Base-by-base conservation (phyloP, 2,113 vertebrate species). In the Urocynchramus pylzowi region DNA sequence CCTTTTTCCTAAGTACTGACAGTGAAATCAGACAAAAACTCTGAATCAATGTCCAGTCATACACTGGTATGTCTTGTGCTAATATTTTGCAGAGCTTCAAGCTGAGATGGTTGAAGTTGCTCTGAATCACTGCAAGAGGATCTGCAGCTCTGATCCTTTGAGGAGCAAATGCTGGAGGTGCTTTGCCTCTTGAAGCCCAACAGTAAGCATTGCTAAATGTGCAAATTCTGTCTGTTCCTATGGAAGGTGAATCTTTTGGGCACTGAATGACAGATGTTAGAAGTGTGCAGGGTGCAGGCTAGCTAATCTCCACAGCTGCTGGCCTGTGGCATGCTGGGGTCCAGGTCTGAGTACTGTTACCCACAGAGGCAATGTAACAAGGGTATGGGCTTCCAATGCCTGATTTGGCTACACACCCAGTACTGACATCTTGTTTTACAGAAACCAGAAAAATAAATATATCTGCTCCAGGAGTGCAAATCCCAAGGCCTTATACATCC, bases 31-130 rank as follows among this genome's bases (percentile, higher is more conserved):
- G 89, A 90, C 67, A 75, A 44, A 71, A 91, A 24, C 70, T 74
- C 82, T 86, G 93, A 93, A 57, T 95, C 85, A 88, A 15, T 31
- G 47, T 93, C 59, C 79, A 92, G 75, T 81, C 87, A 93, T 60
- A 54, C 21, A 6, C 9, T 63, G 75, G 63, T 82, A 83, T 83
- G 89, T 85, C 93, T 63, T n/a, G 31, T 53, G n/a, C 23, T 88
- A 59, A 35, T 65, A 42, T 65, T 95, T 78, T 93, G 26, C 87
- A 80, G 64, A 90, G 5, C 50, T 89, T 81, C 69, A 74, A 42
- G 22, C 53, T 76, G 65, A 78, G 44, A 57, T 78, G 49, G n/a
- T 9, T 70, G 28, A 37, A 31, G 39, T 11, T 82, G 37, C 31
- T 60, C 37, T 92, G 77, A 82, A 41, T 93, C 70, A 50, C 22